Percentiles rank a stretch among this genome's conserved stretches.
Evolutionary conservation across 1,140 invertebrate species (phyloP).

Genomic region (Dryas iulia): DNA sequence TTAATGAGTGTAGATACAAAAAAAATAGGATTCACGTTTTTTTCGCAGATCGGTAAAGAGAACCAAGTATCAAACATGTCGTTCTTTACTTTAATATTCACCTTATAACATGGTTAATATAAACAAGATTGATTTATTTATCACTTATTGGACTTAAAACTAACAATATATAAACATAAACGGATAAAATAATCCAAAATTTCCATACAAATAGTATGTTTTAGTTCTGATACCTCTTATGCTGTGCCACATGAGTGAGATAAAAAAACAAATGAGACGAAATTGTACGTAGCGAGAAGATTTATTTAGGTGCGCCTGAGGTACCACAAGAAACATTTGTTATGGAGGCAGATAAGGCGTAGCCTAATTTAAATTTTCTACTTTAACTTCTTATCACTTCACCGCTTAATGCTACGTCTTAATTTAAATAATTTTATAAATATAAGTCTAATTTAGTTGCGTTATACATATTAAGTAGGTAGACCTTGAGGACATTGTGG

Average conservation of each 20-base stretch:
- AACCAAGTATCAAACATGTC: too few relatives aligned
- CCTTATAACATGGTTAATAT: too few relatives aligned
- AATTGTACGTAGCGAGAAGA: slow-evolving; percentile 18
- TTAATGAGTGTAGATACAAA: too few relatives aligned
- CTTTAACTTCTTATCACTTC: slow-evolving; percentile 26
- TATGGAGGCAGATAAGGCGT: slow-evolving; percentile 22
- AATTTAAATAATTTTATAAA: neutral
- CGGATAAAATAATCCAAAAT: neutral
- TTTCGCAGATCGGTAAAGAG: too few relatives aligned
- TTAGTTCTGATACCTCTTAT: neutral
- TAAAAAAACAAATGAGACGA: slow-evolving; percentile 17
- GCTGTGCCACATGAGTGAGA: neutral
- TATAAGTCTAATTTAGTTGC: neutral
- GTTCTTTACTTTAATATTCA: too few relatives aligned
- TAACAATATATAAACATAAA: too few relatives aligned
- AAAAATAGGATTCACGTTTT: too few relatives aligned
- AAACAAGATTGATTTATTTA: too few relatives aligned
- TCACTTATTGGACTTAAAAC: too few relatives aligned
- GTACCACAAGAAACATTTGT: slow-evolving; percentile 24
- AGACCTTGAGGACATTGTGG: too few relatives aligned
- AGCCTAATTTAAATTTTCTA: slow-evolving; percentile 29
- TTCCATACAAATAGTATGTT: neutral
- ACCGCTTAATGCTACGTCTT: neutral
- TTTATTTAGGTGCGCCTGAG: slow-evolving; percentile 24
- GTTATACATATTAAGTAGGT: too few relatives aligned